phyloP scores from a whole-genome alignment of 2,797 vertebrate species.

The Cuniculus paca region DNA sequence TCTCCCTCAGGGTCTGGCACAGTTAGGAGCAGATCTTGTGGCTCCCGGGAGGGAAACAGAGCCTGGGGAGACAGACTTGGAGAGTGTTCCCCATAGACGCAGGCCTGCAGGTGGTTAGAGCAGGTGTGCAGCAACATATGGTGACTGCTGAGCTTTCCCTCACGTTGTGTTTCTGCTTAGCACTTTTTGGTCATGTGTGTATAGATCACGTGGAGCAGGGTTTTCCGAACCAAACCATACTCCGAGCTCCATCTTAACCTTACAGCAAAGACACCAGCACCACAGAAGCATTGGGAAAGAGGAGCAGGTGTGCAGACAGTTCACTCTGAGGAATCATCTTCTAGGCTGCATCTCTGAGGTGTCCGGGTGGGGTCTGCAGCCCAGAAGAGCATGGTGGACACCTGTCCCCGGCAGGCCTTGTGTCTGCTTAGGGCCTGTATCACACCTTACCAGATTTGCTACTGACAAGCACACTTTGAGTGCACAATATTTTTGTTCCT shows the following conservation, averaged over 20 bases:
- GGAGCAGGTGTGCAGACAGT: neutral
- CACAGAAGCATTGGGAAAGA: neutral
- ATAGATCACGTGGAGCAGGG: neutral
- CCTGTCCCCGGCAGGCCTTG: neutral
- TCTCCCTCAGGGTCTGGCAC: neutral
- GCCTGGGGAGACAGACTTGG: neutral
- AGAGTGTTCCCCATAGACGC: constrained; percentile 40
- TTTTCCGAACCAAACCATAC: constrained; percentile 34
- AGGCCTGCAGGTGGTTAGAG: neutral
- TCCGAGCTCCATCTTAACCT: neutral
- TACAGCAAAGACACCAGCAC: neutral
- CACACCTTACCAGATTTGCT: neutral
- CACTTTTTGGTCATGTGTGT: neutral
- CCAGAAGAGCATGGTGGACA: neutral
- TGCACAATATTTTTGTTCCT: neutral
- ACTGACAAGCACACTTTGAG: neutral
- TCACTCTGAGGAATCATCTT: neutral
- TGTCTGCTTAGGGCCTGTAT: neutral
- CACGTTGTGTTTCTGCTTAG: neutral
- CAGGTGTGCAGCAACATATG: neutral
- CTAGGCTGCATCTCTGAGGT: neutral
- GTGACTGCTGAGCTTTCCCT: neutral
- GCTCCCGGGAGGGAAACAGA: neutral
- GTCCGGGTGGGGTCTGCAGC: neutral
- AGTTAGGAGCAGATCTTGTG: neutral